Percentiles rank a stretch among this genome's conserved stretches.
These are phyloP conservation scores for Lepisosteus osseus DNA, from an alignment of 2,113 vertebrate species.

Conservation along the genomic window DNA sequence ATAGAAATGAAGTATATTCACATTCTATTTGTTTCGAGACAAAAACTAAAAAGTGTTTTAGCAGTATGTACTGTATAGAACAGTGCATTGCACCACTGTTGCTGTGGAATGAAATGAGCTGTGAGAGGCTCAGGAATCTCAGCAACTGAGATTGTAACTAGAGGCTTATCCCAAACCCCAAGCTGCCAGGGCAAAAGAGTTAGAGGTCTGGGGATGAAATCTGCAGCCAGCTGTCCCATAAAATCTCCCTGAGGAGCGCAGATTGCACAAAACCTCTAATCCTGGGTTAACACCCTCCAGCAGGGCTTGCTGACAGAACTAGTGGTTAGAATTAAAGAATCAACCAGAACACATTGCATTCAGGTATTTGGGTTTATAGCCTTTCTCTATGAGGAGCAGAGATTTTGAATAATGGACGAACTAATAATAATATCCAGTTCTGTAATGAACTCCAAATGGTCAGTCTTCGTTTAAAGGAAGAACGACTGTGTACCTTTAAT, in stretches of 20 bases:
- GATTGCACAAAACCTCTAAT: conserved; percentile 66
- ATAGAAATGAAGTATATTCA: too few species aligned
- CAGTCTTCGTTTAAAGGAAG: too few species aligned
- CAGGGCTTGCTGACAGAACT: conserved; percentile 37
- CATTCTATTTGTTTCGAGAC: too few species aligned
- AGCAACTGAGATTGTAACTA: conserved; percentile 17
- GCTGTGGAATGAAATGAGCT: not conserved
- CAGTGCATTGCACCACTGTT: too few species aligned
- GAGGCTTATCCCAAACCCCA: conserved; percentile 15
- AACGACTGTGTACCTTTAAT: too few species aligned
- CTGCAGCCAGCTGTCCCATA: conserved; percentile 63
- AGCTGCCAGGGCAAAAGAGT: conserved; percentile 31
- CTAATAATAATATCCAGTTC: too few species aligned
- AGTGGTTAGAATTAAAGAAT: conserved; percentile 26
- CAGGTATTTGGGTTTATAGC: not conserved
- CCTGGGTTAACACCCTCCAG: conserved; percentile 56
- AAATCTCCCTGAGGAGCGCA: conserved; percentile 59
- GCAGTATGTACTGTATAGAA: too few species aligned
- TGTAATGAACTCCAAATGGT: too few species aligned
- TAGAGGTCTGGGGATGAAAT: conserved; percentile 45
- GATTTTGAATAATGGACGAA: conserved; percentile 8
- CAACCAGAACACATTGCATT: too few species aligned
- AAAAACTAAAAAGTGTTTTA: too few species aligned
- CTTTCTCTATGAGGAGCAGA: conserved; percentile 3
- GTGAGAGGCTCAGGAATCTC: not conserved